These are phyloP conservation scores for Ceyx margarethae DNA, from an alignment of 2,113 vertebrate species.

Conservation along the genomic window DNA sequence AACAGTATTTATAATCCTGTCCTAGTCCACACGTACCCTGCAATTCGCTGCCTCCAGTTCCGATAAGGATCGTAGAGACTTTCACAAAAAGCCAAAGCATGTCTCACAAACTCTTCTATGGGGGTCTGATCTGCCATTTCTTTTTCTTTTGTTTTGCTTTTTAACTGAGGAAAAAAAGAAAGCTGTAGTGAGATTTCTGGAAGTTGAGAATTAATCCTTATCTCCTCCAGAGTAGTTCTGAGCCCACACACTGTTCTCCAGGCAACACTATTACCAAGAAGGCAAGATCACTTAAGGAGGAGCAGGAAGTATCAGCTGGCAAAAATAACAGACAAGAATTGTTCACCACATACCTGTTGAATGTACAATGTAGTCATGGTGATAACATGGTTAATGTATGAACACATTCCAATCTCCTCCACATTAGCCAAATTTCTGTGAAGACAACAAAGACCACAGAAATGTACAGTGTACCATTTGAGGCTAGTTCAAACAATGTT, in stretches of 20 bases:
- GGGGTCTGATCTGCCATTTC: constrained; percentile 92
- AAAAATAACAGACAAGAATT: background rate
- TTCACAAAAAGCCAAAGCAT: constrained; percentile 94
- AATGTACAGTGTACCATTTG: too few relatives aligned
- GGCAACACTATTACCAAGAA: background rate
- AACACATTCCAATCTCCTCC: too few relatives aligned
- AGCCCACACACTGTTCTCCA: background rate
- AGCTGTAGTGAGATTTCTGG: background rate
- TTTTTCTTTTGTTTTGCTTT: constrained; percentile 98
- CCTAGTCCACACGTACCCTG: constrained; percentile 78
- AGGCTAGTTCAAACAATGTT: too few relatives aligned
- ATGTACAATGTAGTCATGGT: constrained; percentile 97
- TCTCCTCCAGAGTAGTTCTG: background rate
- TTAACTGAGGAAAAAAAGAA: constrained; percentile 78
- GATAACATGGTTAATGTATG: too few relatives aligned
- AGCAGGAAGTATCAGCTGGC: background rate
- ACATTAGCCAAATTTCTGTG: too few relatives aligned
- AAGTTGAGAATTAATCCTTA: background rate
- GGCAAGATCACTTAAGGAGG: background rate
- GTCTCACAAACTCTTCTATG: constrained; percentile 95
- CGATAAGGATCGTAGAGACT: constrained; percentile 95
- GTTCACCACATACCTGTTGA: constrained; percentile 86
- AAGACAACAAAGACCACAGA: too few relatives aligned
- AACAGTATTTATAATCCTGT: background rate
- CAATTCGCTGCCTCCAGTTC: constrained; percentile 92